phyloP scores from a whole-genome alignment of 2,888 invertebrate genomes.

The Macrophya annulata region DNA sequence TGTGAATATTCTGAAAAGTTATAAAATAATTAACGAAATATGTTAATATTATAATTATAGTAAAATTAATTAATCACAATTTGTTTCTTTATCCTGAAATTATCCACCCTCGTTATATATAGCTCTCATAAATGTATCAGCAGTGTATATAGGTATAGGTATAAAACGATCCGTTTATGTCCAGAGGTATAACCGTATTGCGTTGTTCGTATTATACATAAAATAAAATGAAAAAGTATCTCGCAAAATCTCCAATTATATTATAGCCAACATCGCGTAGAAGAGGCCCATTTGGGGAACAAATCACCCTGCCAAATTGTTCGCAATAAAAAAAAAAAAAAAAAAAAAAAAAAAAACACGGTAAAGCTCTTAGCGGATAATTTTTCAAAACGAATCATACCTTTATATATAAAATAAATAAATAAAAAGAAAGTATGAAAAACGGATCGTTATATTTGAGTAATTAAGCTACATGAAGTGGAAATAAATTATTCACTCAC shows the following conservation, averaged over 20 bases:
- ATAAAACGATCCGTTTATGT: not conserved
- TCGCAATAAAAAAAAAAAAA: not conserved
- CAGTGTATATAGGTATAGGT: not conserved
- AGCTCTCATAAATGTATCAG: too few species aligned
- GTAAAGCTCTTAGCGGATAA: conserved; percentile 5
- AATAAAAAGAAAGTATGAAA: not conserved
- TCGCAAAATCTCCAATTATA: not conserved
- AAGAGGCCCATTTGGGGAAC: not conserved
- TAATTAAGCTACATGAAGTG: not conserved
- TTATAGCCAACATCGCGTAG: not conserved
- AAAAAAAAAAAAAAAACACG: too few species aligned
- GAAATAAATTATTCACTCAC: not conserved
- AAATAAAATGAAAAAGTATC: not conserved
- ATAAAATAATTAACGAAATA: not conserved
- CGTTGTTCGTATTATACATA: not conserved
- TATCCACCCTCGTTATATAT: too few species aligned
- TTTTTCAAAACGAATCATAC: conserved; percentile 5
- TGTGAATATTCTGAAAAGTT: not conserved
- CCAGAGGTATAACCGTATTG: not conserved
- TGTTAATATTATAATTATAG: not conserved
- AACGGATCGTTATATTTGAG: not conserved
- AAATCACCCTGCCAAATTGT: not conserved
- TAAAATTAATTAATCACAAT: not conserved
- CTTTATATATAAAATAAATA: not conserved
- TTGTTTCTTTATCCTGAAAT: not conserved